These are phyloP conservation scores for Euproctis similis DNA, from an alignment of 2,888 invertebrate species.

Conservation along the genomic window DNA sequence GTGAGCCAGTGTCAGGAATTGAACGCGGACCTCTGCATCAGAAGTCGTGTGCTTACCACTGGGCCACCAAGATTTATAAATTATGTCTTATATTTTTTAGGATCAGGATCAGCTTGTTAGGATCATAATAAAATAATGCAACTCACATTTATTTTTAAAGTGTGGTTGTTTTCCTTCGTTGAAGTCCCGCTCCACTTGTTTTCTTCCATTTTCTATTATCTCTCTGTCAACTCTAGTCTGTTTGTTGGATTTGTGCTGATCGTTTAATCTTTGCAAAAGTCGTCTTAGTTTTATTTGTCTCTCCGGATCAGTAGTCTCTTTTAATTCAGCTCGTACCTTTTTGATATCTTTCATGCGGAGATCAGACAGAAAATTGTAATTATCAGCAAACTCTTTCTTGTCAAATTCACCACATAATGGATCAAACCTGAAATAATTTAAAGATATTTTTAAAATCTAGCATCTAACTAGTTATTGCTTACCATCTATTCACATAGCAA, in stretches of 20 bases:
- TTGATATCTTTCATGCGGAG: slow-evolving; percentile 82
- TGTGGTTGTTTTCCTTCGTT: slow-evolving; percentile 82
- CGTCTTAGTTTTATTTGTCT: slow-evolving; percentile 79
- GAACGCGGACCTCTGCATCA: too few relatives aligned
- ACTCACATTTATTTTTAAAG: slow-evolving; percentile 73
- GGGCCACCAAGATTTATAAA: too few relatives aligned
- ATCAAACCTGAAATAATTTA: slow-evolving; percentile 88
- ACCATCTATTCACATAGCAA: too few relatives aligned
- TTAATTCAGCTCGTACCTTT: slow-evolving; percentile 77
- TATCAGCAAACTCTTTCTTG: slow-evolving; percentile 81
- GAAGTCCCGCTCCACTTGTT: slow-evolving; percentile 65
- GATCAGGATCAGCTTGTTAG: too few relatives aligned
- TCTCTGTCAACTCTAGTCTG: slow-evolving; percentile 73
- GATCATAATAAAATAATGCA: neutral
- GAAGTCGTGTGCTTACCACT: too few relatives aligned
- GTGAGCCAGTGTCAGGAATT: too few relatives aligned
- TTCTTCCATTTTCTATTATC: slow-evolving; percentile 73
- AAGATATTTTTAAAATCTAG: too few relatives aligned
- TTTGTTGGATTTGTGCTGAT: slow-evolving; percentile 82
- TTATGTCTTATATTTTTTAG: too few relatives aligned
- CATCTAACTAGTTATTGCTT: too few relatives aligned
- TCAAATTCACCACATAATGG: slow-evolving; percentile 87
- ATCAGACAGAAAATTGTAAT: slow-evolving; percentile 86
- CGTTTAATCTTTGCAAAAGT: slow-evolving; percentile 84
- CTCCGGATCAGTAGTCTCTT: slow-evolving; percentile 77